Conservation (phyloP, 1,140 invertebrate species). For the Acromyrmex heyeri region DNA sequence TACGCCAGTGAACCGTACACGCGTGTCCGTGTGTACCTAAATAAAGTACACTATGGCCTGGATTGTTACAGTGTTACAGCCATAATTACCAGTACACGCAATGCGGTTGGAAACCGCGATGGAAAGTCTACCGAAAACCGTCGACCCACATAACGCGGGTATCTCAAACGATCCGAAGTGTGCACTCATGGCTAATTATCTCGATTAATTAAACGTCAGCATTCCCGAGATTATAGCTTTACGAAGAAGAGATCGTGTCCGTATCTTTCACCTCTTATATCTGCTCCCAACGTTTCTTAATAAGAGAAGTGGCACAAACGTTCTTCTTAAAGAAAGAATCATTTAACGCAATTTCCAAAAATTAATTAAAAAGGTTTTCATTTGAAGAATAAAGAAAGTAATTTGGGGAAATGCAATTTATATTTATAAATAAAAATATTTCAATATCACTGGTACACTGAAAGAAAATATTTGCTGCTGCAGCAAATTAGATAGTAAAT, state of each 20-base stretch:
- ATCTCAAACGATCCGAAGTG: slow-evolving; percentile 10
- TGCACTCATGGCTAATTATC: slow-evolving; percentile 1
- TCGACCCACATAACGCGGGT: slow-evolving; percentile 40
- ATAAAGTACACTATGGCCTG: slow-evolving; percentile 68
- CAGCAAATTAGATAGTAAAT: no score
- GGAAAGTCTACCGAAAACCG: slow-evolving; percentile 67
- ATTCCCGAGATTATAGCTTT: background rate
- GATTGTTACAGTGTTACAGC: slow-evolving; percentile 57
- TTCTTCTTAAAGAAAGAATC: background rate
- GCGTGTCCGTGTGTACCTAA: slow-evolving; percentile 62
- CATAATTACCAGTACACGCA: slow-evolving; percentile 50
- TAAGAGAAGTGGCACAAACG: background rate
- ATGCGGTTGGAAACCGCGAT: slow-evolving; percentile 69
- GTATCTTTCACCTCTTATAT: background rate
- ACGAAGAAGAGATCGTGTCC: background rate
- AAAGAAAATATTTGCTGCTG: no score
- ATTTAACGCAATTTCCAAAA: background rate
- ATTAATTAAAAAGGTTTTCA: background rate
- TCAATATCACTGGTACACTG: background rate
- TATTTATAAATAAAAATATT: background rate
- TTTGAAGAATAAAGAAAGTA: background rate
- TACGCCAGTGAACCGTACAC: slow-evolving; percentile 66
- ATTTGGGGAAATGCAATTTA: background rate
- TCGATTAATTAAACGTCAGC: slow-evolving; percentile 32
- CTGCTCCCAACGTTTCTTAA: background rate